Evolutionary conservation across 2,113 vertebrate genomes (phyloP).

Genomic region (Zingel zingel): DNA sequence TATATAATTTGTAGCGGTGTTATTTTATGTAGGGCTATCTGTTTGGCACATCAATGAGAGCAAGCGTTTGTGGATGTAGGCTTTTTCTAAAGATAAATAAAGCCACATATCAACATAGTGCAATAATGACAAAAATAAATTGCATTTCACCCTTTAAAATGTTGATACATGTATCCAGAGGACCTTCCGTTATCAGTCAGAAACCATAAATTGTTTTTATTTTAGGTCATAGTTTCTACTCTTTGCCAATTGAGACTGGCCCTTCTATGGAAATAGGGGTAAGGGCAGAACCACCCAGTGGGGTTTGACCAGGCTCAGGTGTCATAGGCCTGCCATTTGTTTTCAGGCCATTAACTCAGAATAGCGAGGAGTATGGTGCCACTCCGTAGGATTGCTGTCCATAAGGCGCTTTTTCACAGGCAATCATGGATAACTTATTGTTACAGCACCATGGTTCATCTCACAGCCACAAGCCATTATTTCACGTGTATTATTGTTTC

Average conservation of each 20-base stretch:
- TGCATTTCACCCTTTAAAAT: not conserved
- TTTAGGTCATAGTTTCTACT: not conserved
- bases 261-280: conserved; percentile 30
- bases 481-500: not conserved
- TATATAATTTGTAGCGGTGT: not conserved
- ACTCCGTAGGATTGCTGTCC: conserved; percentile 53
- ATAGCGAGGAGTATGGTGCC: conserved; percentile 70
- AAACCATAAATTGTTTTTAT: conserved; percentile 13
- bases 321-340: conserved; percentile 72
- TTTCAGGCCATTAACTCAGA: conserved; percentile 75
- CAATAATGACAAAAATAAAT: not conserved
- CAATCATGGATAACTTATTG: conserved; percentile 57
- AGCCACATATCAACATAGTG: not conserved
- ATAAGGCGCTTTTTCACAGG: conserved; percentile 54
- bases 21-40: conserved; percentile 7
- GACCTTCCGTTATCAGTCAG: not conserved
- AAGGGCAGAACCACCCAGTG: conserved; percentile 31
- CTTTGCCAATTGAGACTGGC: not conserved
- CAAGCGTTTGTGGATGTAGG: conserved; percentile 23
- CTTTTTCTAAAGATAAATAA: not conserved
- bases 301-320: conserved; percentile 69
- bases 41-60: conserved; percentile 14
- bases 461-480: conserved; percentile 39
- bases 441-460: conserved; percentile 47
- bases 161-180: not conserved